Evolutionary conservation across 2,113 vertebrate genomes (phyloP).

Genomic region (Platysternon megacephalum): DNA sequence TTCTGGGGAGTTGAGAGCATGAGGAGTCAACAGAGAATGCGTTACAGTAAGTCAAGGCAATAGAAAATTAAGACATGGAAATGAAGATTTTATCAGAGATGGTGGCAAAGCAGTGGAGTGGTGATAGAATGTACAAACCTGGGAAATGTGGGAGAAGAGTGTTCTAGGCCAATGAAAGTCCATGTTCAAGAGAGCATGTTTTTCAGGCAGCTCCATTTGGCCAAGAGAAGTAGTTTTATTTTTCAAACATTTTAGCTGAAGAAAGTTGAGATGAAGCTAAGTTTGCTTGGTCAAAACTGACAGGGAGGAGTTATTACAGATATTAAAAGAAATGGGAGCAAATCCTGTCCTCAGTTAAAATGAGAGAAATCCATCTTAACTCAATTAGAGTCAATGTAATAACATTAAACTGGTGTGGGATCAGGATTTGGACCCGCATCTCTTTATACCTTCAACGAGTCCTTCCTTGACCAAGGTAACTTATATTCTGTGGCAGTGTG

Average conservation of each 20-base stretch:
- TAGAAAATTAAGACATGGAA: neutral
- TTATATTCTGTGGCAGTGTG: neutral
- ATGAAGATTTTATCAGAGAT: neutral
- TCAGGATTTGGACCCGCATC: neutral
- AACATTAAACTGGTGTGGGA: neutral
- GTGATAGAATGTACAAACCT: neutral
- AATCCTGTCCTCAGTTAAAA: slow-evolving; percentile 5
- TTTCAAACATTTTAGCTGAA: neutral
- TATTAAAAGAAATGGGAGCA: neutral
- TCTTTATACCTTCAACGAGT: neutral
- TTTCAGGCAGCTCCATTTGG: neutral
- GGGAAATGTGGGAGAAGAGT: neutral
- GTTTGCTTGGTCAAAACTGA: neutral
- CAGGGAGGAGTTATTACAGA: neutral
- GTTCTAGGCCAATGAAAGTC: neutral
- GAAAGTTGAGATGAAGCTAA: neutral
- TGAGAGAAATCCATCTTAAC: neutral
- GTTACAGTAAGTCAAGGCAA: neutral
- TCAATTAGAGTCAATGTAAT: neutral
- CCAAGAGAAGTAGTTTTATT: neutral
- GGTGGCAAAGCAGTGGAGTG: neutral
- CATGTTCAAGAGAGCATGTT: neutral
- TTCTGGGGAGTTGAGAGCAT: neutral
- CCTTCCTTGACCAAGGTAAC: neutral
- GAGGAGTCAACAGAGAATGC: neutral